Conservation (phyloP, 1,140 invertebrate genomes). For the Aphelenchoides fujianensis region DNA sequence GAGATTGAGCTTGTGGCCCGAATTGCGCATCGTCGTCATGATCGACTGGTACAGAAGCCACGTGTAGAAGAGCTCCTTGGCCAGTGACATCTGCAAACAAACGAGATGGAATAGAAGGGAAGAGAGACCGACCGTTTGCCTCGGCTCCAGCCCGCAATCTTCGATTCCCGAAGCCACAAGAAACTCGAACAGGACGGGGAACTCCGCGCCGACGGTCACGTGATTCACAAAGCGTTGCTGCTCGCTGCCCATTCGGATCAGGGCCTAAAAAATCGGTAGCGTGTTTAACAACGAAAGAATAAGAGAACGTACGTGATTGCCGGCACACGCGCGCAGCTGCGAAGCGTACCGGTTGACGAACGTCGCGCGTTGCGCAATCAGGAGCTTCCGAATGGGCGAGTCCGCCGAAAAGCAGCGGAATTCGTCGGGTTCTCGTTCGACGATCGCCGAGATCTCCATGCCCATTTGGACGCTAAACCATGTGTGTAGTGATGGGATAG, state of each 20-base stretch:
- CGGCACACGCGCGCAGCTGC: background rate
- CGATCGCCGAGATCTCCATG: background rate
- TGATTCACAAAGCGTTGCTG: background rate
- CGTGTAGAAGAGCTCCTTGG: background rate
- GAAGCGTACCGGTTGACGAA: slow-evolving; percentile 4
- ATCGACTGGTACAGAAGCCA: background rate
- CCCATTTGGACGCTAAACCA: background rate
- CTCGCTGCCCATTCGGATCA: slow-evolving; percentile 3
- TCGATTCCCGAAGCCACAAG: background rate
- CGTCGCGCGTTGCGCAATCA: background rate
- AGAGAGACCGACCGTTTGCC: background rate
- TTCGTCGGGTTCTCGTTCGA: background rate
- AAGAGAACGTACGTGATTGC: background rate
- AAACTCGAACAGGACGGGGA: background rate
- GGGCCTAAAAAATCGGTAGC: background rate
- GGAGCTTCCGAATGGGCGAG: background rate
- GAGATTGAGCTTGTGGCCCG: slow-evolving; percentile 2
- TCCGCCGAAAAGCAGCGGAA: background rate
- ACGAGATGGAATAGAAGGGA: background rate
- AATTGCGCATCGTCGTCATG: background rate
- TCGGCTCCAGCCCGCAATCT: background rate
- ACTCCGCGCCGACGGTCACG: background rate
- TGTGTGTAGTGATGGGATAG: no score
- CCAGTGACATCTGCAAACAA: background rate
- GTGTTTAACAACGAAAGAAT: background rate